Evolutionary conservation across 1,140 invertebrate genomes (phyloP).

Genomic region (Conopomorpha cramerella): DNA sequence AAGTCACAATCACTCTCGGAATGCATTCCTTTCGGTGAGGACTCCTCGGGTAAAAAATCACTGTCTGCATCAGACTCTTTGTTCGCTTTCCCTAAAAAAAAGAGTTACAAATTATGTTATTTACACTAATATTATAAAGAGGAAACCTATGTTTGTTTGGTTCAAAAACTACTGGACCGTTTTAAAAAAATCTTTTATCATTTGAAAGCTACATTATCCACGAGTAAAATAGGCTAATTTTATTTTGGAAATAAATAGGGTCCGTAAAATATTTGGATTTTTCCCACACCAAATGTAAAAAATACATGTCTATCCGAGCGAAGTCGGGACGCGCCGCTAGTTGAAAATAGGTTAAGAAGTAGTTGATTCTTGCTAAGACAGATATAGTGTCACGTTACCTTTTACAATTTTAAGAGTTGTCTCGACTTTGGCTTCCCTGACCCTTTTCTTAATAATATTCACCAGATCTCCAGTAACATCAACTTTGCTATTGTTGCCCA

Average conservation of each 20-base stretch:
- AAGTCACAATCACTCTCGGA: constrained; percentile 55
- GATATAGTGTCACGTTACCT: constrained; percentile 15
- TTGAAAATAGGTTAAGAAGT: constrained; percentile 2
- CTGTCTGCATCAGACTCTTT: constrained; percentile 51
- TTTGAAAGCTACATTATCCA: too few species aligned
- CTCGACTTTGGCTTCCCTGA: constrained; percentile 43
- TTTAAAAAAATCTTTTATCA: too few species aligned
- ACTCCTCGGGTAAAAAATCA: constrained; percentile 54
- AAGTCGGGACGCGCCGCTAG: too few species aligned
- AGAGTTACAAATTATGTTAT: too few species aligned
- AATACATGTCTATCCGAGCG: too few species aligned
- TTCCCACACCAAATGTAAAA: too few species aligned
- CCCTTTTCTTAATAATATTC: constrained; percentile 45
- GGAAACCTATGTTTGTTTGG: too few species aligned
- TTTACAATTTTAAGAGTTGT: constrained; percentile 28
- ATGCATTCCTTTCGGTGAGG: constrained; percentile 14
- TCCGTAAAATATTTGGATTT: too few species aligned
- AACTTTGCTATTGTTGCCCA: constrained; percentile 12
- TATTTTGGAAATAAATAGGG: too few species aligned
- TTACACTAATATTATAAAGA: too few species aligned
- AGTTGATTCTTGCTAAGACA: constrained; percentile 1
- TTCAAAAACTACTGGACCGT: too few species aligned
- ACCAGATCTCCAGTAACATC: constrained; percentile 54
- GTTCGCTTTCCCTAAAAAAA: constrained; percentile 32
- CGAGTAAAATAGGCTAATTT: too few species aligned